Percentiles rank a stretch among this genome's conserved stretches.
Evolutionary conservation across 2,888 invertebrate genomes (phyloP).

Genomic region (Acrocyrtus sp.): DNA sequence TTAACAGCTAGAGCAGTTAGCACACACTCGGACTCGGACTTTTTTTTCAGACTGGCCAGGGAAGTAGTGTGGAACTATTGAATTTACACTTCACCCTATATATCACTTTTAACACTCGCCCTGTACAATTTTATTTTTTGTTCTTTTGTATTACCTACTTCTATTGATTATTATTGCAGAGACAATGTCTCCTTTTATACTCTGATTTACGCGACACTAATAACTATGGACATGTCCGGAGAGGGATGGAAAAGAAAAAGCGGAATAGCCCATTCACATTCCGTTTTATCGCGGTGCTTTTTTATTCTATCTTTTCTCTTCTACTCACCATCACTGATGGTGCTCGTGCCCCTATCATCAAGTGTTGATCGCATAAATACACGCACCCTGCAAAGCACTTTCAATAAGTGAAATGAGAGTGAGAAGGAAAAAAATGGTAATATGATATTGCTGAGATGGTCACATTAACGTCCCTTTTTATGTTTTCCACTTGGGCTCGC

Average conservation of each 20-base stretch:
- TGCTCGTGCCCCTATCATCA: conserved; percentile 9
- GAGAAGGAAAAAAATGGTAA: conserved; percentile 19
- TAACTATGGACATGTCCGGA: conserved; percentile 59
- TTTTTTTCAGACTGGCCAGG: no score
- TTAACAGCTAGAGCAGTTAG: conserved; percentile 58
- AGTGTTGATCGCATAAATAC: conserved; percentile 31
- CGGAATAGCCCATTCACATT: conserved; percentile 50
- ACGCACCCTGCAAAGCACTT: not conserved
- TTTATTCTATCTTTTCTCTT: no score
- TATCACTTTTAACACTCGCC: no score
- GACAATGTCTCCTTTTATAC: conserved; percentile 49
- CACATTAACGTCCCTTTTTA: conserved; percentile 23
- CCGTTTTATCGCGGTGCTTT: conserved; percentile 26
- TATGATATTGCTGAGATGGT: conserved; percentile 38
- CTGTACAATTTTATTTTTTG: no score
- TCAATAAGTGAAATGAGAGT: conserved; percentile 24
- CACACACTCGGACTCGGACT: conserved; percentile 34
- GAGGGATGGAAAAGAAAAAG: not conserved
- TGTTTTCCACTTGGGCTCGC: conserved; percentile 32
- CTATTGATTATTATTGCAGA: conserved; percentile 20
- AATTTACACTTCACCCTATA: no score
- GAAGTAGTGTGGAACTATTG: no score
- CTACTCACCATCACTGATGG: no score
- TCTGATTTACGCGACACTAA: conserved; percentile 64
- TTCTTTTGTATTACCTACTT: not conserved